Percentiles rank a stretch among this genome's conserved stretches.
These are phyloP conservation scores for Volucella bombylans DNA, from an alignment of 2,888 invertebrate species.

Conservation along the genomic window DNA sequence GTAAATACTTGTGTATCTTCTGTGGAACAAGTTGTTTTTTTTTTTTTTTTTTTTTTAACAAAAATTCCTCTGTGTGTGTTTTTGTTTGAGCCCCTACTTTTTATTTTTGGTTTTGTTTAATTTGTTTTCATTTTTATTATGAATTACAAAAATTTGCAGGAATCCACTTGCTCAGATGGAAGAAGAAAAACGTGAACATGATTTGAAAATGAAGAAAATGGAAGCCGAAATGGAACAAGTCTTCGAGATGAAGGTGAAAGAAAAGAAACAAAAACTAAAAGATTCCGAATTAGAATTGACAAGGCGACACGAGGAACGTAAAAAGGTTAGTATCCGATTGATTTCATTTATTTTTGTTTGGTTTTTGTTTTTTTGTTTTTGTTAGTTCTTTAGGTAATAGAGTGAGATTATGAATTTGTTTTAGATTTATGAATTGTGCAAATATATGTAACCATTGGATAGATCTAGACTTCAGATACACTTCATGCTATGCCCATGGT, in stretches of 20 bases:
- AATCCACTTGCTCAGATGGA: constrained; percentile 99
- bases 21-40: background rate
- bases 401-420: constrained; percentile 52
- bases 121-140: constrained; percentile 30
- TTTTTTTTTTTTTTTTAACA: constrained; percentile 31
- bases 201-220: constrained; percentile 98
- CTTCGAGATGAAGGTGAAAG: constrained; percentile 98
- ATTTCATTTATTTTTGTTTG: too few relatives aligned
- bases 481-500: too few relatives aligned
- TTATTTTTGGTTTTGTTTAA: constrained; percentile 33
- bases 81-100: constrained; percentile 15
- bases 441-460: too few relatives aligned
- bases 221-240: constrained; percentile 99
- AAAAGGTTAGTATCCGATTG: constrained; percentile 84
- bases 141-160: constrained; percentile 83
- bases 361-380: constrained; percentile 72
- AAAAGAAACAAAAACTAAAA: constrained; percentile 97
- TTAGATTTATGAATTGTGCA: background rate
- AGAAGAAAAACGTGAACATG: constrained; percentile 98
- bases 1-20: constrained; percentile 4
- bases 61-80: constrained; percentile 40
- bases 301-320: constrained; percentile 91
- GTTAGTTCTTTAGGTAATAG: constrained; percentile 83
- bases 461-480: too few relatives aligned
- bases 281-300: constrained; percentile 97